Evolutionary conservation across 2,113 vertebrate genomes (phyloP).

Genomic region (Pionites leucogaster): DNA sequence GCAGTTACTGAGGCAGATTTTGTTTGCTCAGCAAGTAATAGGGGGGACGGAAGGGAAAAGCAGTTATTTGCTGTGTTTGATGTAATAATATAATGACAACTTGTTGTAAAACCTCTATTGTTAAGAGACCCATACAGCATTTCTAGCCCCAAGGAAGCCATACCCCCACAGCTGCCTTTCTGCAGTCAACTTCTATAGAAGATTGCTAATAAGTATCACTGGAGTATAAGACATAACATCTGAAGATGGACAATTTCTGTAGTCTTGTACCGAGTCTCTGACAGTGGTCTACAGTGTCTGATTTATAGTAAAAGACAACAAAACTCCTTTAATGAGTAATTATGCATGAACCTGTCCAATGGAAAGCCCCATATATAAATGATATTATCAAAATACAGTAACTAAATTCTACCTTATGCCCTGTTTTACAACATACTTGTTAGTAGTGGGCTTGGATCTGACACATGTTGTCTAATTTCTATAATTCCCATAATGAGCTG

Average conservation of each 20-base stretch:
- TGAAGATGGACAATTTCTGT: not conserved
- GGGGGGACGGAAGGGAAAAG: not conserved
- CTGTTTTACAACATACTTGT: not conserved
- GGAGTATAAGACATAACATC: not conserved
- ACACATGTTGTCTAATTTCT: not conserved
- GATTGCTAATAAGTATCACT: not conserved
- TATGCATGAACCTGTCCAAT: not conserved
- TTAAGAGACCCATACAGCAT: not conserved
- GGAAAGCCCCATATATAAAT: not conserved
- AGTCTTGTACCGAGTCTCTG: not conserved
- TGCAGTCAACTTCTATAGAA: not conserved
- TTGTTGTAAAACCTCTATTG: not conserved
- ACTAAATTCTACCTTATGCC: not conserved
- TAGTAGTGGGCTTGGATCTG: not conserved
- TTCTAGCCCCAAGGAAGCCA: not conserved
- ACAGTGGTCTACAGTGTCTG: not conserved
- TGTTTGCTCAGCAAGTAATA: not conserved
- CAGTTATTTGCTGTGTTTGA: not conserved
- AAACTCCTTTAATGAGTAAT: not conserved
- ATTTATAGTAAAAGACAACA: not conserved
- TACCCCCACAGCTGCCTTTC: not conserved
- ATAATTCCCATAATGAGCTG: not conserved
- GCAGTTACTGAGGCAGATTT: not conserved
- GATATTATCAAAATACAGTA: not conserved
- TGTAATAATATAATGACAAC: not conserved